phyloP scores from a whole-genome alignment of 2,888 invertebrate genomes.

The Hymenopus coronatus region DNA sequence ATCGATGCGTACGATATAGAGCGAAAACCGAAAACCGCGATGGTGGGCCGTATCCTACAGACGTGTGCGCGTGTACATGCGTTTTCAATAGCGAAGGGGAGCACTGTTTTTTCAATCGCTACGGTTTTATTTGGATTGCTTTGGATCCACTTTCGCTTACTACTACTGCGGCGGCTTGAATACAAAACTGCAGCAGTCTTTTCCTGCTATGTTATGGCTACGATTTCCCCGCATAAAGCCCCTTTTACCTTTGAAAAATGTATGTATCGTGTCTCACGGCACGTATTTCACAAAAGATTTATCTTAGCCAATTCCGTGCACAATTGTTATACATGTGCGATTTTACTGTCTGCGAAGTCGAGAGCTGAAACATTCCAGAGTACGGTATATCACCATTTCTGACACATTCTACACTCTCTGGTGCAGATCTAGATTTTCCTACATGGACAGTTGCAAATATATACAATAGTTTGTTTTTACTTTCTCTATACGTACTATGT shows the following conservation, averaged over 20 bases:
- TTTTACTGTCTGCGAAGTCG: background rate
- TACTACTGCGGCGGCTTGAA: slow-evolving; percentile 2
- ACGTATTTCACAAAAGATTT: background rate
- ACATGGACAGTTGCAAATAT: no score
- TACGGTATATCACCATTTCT: no score
- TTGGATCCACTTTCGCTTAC: background rate
- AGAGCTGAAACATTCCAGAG: background rate
- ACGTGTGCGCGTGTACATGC: background rate
- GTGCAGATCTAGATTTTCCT: no score
- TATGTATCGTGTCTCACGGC: background rate
- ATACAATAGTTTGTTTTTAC: no score
- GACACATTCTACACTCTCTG: no score
- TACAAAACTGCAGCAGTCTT: background rate
- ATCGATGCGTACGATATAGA: background rate
- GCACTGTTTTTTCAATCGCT: slow-evolving; percentile 11
- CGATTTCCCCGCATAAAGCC: background rate
- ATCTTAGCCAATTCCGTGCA: background rate
- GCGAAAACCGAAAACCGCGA: background rate
- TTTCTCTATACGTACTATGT: no score
- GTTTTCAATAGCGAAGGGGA: background rate
- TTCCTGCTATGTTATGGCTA: background rate
- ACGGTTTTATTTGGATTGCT: slow-evolving; percentile 19
- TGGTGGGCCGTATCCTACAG: background rate
- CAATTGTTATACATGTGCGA: background rate
- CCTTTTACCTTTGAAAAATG: background rate